These are phyloP conservation scores for Ceratothoa steindachneri DNA, from an alignment of 2,888 invertebrate genomes.

Conservation along the genomic window DNA sequence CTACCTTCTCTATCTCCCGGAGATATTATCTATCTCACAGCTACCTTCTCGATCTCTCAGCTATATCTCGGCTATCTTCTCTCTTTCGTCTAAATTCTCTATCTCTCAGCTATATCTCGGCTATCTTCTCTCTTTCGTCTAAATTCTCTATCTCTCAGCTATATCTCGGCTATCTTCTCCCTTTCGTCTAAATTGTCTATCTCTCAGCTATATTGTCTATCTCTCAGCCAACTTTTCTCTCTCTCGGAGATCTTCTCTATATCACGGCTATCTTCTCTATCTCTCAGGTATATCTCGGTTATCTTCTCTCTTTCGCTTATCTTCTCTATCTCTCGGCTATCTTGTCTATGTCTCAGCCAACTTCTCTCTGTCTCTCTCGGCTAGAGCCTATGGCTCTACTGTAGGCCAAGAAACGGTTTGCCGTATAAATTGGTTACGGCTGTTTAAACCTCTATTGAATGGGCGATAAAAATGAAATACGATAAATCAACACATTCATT, in stretches of 20 bases:
- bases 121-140: not conserved
- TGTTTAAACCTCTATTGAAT: too few relatives aligned
- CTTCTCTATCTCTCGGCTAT: not conserved
- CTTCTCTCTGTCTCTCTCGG: not conserved
- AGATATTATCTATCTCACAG: too few relatives aligned
- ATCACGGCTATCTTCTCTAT: slow-evolving; percentile 6
- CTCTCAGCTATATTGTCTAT: not conserved
- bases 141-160: not conserved
- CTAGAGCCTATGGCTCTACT: too few relatives aligned
- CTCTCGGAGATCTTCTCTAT: slow-evolving; percentile 9
- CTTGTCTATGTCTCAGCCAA: not conserved
- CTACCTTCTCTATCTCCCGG: too few relatives aligned
- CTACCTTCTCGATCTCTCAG: too few relatives aligned
- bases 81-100: not conserved
- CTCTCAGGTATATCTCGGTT: not conserved
- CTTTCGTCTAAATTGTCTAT: not conserved
- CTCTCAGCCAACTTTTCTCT: not conserved
- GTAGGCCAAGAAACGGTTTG: too few relatives aligned
- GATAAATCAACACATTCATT: too few relatives aligned
- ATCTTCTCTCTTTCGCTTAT: not conserved
- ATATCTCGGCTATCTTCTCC: not conserved
- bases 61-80: not conserved
- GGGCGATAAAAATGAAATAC: too few relatives aligned
- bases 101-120: slow-evolving; percentile 4
- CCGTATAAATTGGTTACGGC: too few relatives aligned